Conservation (phyloP, 2,113 vertebrate genomes). For the Otis tarda region DNA sequence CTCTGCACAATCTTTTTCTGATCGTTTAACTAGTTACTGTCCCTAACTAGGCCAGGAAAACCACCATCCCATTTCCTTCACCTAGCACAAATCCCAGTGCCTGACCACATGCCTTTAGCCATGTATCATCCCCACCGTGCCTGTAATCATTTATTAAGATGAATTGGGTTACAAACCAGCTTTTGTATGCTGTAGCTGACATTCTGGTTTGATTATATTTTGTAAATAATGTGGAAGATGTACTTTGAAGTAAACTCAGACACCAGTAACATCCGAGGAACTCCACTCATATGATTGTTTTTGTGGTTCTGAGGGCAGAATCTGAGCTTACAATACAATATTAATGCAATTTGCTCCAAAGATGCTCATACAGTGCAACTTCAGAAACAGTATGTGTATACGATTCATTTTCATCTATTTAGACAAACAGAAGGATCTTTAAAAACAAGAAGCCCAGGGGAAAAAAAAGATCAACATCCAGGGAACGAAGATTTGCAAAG, state of each 20-base stretch:
- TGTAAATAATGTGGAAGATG: not conserved
- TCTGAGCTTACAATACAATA: not conserved
- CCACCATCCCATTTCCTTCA: not conserved
- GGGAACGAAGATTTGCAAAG: not conserved
- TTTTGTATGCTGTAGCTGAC: not conserved
- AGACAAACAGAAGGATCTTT: not conserved
- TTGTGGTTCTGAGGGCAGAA: not conserved
- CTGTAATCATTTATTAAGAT: not conserved
- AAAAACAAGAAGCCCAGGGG: not conserved
- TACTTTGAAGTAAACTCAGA: not conserved
- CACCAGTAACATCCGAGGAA: fast-evolving
- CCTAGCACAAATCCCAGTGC: not conserved
- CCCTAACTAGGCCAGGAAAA: not conserved
- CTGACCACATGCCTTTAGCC: not conserved
- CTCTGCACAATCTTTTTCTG: not conserved
- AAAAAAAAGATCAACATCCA: not conserved
- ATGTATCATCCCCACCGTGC: no score
- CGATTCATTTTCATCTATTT: not conserved
- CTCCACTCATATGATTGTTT: not conserved
- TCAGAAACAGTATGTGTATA: not conserved
- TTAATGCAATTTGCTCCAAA: not conserved
- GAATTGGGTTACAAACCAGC: not conserved
- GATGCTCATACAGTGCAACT: not conserved
- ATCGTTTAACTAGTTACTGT: not conserved
- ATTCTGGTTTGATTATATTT: not conserved